Base-by-base conservation (phyloP, 2,113 vertebrate species). In the Zosterops pallidus region DNA sequence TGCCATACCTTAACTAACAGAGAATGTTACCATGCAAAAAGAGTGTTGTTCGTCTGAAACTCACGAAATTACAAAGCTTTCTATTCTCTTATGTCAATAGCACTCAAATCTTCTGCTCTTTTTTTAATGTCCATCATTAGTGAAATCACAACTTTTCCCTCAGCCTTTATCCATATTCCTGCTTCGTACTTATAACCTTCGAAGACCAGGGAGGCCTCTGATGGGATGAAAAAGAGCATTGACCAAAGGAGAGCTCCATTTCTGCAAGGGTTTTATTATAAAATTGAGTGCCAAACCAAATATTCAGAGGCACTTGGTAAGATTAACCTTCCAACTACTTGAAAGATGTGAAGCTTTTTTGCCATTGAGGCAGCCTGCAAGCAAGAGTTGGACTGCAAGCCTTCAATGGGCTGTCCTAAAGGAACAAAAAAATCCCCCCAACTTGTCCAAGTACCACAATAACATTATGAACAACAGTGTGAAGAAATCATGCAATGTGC, bases 401-500 rank as follows among this genome's bases (percentile, higher is more conserved):
- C 14, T 93, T 55, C 41, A 60, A 3, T 3, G 37, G 49, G 12
- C 28, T 71, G 60, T 72, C 50, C 11, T 42, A 64, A 63, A 64
- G 44, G 31, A 4, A 28, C 17, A 14, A 55, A 46, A 37, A 5
- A 53, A 53, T 18, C 10, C 21, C 6, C 9, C 3, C 35, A 52
- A 37, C 8, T 39, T 46, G 29, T 57, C 42, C 63, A 63, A 70
- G 87, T 35, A 28, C 42, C 69, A 81, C 56, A 47, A 31, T 5
- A 67, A 81, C 0, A 0, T 70, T 28, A 70, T 12, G 24, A 88
- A 63, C 1, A 1, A 57, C 8, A 3, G 2, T 11, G 56, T 11
- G 41, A 77, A 83, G 69, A 78, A 79, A 35, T 25, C 26, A 11
- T 11, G 35, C 22, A 18, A 11, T 1, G 19, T 53, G 50, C 72